A percentile compares a stretch with the other conserved stretches of the same genome.
Evolutionary conservation across 1,140 invertebrate genomes (phyloP).

Genomic region (Drosophila suzukii): DNA sequence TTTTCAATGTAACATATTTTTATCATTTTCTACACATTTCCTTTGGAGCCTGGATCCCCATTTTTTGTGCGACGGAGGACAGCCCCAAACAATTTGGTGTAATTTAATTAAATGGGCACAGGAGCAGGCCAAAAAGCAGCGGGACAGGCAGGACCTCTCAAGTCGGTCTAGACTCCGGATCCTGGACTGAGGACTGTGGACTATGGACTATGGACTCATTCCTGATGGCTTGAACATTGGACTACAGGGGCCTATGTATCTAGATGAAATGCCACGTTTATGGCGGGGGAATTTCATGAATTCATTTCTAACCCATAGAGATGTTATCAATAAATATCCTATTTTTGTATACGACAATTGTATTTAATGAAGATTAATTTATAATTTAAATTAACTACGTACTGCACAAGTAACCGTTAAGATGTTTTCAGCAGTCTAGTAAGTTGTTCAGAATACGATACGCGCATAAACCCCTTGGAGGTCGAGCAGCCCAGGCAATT

Average conservation of each 20-base stretch:
- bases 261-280: background rate
- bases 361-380: too few species aligned
- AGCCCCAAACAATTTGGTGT: constrained; percentile 79
- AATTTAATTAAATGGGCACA: constrained; percentile 82
- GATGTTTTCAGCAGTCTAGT: too few species aligned
- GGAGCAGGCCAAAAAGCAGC: constrained; percentile 74
- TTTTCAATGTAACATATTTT: constrained; percentile 67
- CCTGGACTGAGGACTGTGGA: background rate
- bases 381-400: too few species aligned
- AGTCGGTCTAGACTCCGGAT: constrained; percentile 14
- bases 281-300: background rate
- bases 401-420: too few species aligned
- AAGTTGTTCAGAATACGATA: background rate
- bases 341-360: too few species aligned
- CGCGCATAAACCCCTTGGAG: background rate
- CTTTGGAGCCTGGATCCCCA: background rate
- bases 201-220: constrained; percentile 7
- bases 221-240: constrained; percentile 1
- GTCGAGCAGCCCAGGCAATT: constrained; percentile 55
- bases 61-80: constrained; percentile 34
- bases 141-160: constrained; percentile 35
- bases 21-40: constrained; percentile 71
- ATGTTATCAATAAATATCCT: too few species aligned
- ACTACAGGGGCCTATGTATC: constrained; percentile 5
- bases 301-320: background rate